Base-by-base conservation (phyloP, 1,140 invertebrate species). In the Chironomus tepperi region DNA sequence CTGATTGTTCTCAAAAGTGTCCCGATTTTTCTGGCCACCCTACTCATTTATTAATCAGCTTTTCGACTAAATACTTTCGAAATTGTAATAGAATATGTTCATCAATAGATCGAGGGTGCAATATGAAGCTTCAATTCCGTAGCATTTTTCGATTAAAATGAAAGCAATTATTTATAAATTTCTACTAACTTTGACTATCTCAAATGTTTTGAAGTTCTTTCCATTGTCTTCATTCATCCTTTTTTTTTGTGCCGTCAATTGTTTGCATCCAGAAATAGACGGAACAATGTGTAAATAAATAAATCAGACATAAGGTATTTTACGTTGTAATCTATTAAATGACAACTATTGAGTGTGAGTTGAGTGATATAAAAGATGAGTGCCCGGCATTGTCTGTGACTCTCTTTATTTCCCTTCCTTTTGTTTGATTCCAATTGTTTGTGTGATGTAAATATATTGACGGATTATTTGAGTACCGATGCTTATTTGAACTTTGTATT, bases 101-200 rank as follows among this genome's bases (percentile, higher is more conserved):
- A 34, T 34, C 24, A 34, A 34, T 34, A 34, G n/a, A n/a, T 57
- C 16, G 65, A 70, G 65, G 65, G 65, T 70, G 65, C 65, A 70
- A 70, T 70, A 70, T 70, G 65, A 70, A 57, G 2, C 47, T 7
- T 57, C 24, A 5, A 57, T 57, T 57, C 47, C n/a, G n/a, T n/a
- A n/a, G n/a, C 7, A 57, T n/a, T 12, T 7, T 16, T 12, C 10
- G 47, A 57, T 57, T 57, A 10, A 57, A 57, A n/a, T n/a, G n/a
- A 57, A 70, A 70, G 16, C 65, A 70, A 70, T 70, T 70, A 70
- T 70, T 70, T 70, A 70, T 21, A 70, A 70, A 70, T 70, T 70
- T 70, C 19, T 5, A 10, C 9, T 70, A 18, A 15, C 18, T 15
- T 70, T n/a, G n/a, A n/a, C n/a, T n/a, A n/a, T n/a, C 6, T 19